Base-by-base conservation (phyloP, 2,797 vertebrate genomes). In the Tenualosa ilisha region DNA sequence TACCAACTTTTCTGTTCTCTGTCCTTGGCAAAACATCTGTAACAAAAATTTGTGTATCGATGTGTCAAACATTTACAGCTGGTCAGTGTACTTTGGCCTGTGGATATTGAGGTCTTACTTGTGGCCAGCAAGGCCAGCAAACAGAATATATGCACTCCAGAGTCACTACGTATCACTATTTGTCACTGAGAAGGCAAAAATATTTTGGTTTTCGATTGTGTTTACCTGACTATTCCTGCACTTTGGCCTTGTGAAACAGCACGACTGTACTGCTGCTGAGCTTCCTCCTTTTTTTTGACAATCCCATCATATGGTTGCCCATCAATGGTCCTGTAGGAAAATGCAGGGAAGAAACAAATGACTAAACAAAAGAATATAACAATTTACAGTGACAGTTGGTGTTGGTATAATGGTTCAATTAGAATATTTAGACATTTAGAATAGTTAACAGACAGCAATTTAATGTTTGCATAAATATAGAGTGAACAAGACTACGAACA, bases 201-300 rank as follows among this genome's bases (percentile, higher is more conserved):
- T 72, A 12, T 40, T 72, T 72, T 72, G 31, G 40, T 5, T 3
- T 72, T 72, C 40, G 12, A 72, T 31, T 22, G 72, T 22, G 9
- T 7, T 24, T 95, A 98, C 97, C 93, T 97, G 92, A 98, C 86
- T 0, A 97, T 89, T 43, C 97, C 97, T 0, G 97, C 96, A 0
- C 96, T 98, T 91, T 97, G 90, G 12, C 97, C 97, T 0, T n/a
- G 92, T 0, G 93, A 93, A 87, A 96, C 94, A 0, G 97, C 97
- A 0, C 84, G 12, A 0, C 86, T 89, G 86, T 98, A 98, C 88
- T 97, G 94, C 3, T 92, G 87, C 83, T 96, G 90, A 46, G 97
- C 97, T 15, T 90, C 88, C 50, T 93, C 92, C 91, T 97, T 98
- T 79, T 94, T 89, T 91, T 96, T 97, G 83, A 98, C 96, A 82